Conservation (phyloP, 2,113 vertebrate genomes). For the Salvator merianae region DNA sequence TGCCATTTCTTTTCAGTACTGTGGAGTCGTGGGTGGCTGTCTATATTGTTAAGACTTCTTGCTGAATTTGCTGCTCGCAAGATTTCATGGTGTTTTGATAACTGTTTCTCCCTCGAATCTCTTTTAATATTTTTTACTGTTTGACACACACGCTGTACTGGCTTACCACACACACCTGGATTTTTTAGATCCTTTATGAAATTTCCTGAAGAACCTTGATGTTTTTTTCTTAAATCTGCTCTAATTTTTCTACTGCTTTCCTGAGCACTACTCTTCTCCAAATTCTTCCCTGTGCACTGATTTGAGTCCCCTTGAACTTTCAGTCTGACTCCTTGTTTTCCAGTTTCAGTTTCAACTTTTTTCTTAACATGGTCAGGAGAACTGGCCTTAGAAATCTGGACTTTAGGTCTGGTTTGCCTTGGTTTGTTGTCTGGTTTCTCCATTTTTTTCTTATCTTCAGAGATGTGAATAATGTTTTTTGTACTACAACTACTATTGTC, state of each 20-base stretch:
- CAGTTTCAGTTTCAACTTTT: constrained; percentile 50
- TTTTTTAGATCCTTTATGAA: constrained; percentile 44
- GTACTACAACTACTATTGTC: constrained; percentile 27
- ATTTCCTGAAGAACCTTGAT: constrained; percentile 47
- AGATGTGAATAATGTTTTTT: constrained; percentile 47
- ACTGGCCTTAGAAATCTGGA: constrained; percentile 40
- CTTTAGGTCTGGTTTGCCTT: constrained; percentile 38
- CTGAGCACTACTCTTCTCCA: constrained; percentile 60
- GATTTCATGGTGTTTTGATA: constrained; percentile 56
- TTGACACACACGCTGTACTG: constrained; percentile 57
- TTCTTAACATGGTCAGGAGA: constrained; percentile 53
- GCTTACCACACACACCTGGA: constrained; percentile 69
- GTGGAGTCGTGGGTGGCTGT: constrained; percentile 40
- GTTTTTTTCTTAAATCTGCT: constrained; percentile 46
- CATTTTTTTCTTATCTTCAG: constrained; percentile 51
- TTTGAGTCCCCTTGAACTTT: constrained; percentile 52
- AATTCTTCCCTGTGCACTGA: constrained; percentile 37
- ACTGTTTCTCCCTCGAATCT: constrained; percentile 57
- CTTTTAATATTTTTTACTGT: constrained; percentile 61
- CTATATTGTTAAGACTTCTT: constrained; percentile 78
- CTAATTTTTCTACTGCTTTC: constrained; percentile 45
- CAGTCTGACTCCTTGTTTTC: constrained; percentile 55
- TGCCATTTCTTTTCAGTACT: constrained; percentile 73
- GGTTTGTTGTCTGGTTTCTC: constrained; percentile 41
- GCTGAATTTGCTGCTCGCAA: constrained; percentile 74